Evolutionary conservation across 2,113 vertebrate genomes (phyloP), one percentile per base, ranked within the genome.

Genomic region (Cranoglanis bouderius): DNA sequence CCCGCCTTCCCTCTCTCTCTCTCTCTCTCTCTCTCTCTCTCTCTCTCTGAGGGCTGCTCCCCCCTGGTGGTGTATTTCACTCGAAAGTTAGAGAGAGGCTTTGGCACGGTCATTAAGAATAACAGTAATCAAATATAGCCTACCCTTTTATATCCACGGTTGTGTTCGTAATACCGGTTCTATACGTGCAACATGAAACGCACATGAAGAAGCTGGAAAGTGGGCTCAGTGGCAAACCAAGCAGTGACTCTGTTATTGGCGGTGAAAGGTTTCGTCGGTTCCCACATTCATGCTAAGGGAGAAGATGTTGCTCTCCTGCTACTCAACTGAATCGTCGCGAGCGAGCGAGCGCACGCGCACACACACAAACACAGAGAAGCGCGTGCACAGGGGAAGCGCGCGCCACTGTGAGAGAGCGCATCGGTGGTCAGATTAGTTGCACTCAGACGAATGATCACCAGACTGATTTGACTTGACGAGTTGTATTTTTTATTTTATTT

Each of bases 21-120:
- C 49, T 80, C 46, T 53, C 49, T 75, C 38, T 77, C 74, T 75
- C 19, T 53, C 77, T 80, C 49, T 53, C 46, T 49, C 75, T 80
- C 75, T 78, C 75, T 49, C 75, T 51, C 75, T 51, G 13, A 8
- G n/a, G 46, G 2, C 43, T 32, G 24, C 5, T 51, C n/a, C n/a
- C n/a, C n/a, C 49, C n/a, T 21, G 18, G 78, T 57, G 78, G 24
- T 35, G 49, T 57, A 38, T 55, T 51, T 51, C 43, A 80, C 29
- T 32, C 46, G 77, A 80, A 53, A 29, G 0, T 16, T 78, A 29
- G 13, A n/a, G 4, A 78, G 43, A 18, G 3, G 46, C 49, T 18
- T 82, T 82, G 51, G 51, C 16, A 35, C 78, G 57, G 19, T 35
- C 16, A 82, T 82, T 35, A 57, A 55, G 21, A 24, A 82, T 16